Evolutionary conservation across 2,888 invertebrate species (phyloP).

Genomic region (Plebejus argus): DNA sequence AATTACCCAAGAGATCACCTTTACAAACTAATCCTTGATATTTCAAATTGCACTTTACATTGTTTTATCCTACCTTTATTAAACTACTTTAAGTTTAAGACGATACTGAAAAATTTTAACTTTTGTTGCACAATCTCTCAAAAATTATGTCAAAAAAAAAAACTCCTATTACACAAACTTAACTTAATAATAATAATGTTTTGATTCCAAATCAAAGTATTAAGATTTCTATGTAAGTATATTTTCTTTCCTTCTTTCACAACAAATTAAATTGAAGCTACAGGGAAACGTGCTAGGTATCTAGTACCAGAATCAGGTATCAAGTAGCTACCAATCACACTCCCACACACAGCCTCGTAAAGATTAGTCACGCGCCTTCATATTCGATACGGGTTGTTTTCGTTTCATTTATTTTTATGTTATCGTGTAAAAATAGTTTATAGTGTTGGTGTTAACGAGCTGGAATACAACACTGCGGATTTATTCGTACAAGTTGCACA

Average conservation of each 20-base stretch:
- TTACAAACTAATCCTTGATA: no score
- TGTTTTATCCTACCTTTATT: no score
- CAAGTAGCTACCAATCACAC: conserved; percentile 39
- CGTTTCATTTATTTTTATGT: conserved; percentile 33
- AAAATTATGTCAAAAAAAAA: no score
- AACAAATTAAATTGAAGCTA: conserved; percentile 9
- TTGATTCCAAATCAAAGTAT: no score
- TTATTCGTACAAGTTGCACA: neutral
- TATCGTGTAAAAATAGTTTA: conserved; percentile 29
- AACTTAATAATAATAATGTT: no score
- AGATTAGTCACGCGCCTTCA: conserved; percentile 43
- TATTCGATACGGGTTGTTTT: conserved; percentile 36
- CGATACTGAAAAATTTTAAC: no score
- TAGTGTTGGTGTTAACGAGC: conserved; percentile 11
- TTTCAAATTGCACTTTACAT: no score
- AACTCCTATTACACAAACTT: no score
- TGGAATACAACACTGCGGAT: neutral
- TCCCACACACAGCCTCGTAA: conserved; percentile 42
- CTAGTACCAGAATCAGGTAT: conserved; percentile 22
- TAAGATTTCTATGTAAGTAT: no score
- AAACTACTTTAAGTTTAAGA: no score
- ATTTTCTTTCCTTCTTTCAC: neutral
- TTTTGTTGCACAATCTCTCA: no score
- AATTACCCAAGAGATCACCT: neutral
- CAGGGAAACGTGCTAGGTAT: conserved; percentile 26